A percentile compares a stretch with the other conserved stretches of the same genome.
Evolutionary conservation across 2,797 vertebrate species (phyloP).

Genomic region (Anguilla pacifica): DNA sequence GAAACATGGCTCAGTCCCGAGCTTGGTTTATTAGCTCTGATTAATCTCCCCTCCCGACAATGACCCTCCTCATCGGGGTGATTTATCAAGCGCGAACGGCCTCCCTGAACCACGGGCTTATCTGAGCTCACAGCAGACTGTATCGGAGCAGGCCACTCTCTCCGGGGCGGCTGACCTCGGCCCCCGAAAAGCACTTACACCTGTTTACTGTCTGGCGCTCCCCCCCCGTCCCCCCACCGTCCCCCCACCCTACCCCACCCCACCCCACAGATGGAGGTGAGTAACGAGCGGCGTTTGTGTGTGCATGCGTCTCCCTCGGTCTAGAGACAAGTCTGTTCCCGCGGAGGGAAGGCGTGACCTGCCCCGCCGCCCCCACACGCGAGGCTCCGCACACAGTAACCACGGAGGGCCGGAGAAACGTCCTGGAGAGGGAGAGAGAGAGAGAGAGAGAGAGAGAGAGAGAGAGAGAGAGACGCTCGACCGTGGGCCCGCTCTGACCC

Average conservation of each 20-base stretch:
- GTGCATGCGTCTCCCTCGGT: neutral
- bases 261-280: neutral
- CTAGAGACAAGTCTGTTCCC: neutral
- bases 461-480: neutral
- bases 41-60: conserved; percentile 28
- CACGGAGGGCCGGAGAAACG: neutral
- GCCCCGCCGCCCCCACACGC: neutral
- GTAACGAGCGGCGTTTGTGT: neutral
- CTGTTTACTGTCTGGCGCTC: neutral
- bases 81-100: conserved; percentile 35
- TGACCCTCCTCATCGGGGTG: conserved; percentile 24
- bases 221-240: neutral
- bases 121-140: conserved; percentile 34
- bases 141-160: conserved; percentile 32
- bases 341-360: neutral
- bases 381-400: neutral
- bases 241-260: too few relatives aligned
- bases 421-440: neutral
- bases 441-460: too few relatives aligned
- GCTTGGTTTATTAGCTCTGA: conserved; percentile 23
- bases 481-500: neutral
- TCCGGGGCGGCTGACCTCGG: conserved; percentile 15
- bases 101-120: conserved; percentile 29
- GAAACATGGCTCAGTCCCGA: neutral
- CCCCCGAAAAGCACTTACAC: conserved; percentile 11